Evolutionary conservation across 2,888 invertebrate genomes (phyloP), one percentile per base, ranked within the genome.

Genomic region (Neria commutata): DNA sequence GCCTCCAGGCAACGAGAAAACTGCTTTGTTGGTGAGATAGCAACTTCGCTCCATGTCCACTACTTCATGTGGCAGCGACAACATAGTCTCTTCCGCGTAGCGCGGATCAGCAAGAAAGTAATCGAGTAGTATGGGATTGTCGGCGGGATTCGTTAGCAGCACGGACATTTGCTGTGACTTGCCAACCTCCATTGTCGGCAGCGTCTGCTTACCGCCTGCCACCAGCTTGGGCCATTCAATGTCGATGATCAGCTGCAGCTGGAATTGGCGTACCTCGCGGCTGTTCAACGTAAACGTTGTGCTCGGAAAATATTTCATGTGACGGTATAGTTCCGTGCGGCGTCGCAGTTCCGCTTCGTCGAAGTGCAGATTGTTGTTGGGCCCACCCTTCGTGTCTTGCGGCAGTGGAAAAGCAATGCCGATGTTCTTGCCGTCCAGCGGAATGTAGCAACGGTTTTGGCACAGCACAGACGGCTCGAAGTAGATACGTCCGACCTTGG

Each of bases 391-490:
- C 2, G 61, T 56, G 0, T 63, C 56, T 24, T 58, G 54, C 6
- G 61, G 62, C 2, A 49, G 42, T 2, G 67, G 65, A 54, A 68
- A 63, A 21, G 63, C 67, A 6, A 66, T 49, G 17, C 48, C 46
- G 42, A 58, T 66, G 1, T 58, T 40, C 4, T 25, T 24, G 11
- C 11, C 17, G 6, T 59, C 56, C 14, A 10, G 65, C 3, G 67
- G 69, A 40, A 81, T 75, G 57, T 81, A 81, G 60, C 81, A 81
- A 14, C 69, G 67, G 24, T 67, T 66, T n/a, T 71, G 84, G 82
- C 95, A 96, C 59, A 86, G 85, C 48, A 84, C 81, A 72, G 89
- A 87, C 14, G 93, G 89, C 81, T 91, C 89, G 83, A 92, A 91
- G 83, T 78, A 87, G 77, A 85, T 87, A 82, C 80, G 86, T 37